These are phyloP conservation scores for Protonemura montana DNA, from an alignment of 2,888 invertebrate genomes.

Conservation along the genomic window DNA sequence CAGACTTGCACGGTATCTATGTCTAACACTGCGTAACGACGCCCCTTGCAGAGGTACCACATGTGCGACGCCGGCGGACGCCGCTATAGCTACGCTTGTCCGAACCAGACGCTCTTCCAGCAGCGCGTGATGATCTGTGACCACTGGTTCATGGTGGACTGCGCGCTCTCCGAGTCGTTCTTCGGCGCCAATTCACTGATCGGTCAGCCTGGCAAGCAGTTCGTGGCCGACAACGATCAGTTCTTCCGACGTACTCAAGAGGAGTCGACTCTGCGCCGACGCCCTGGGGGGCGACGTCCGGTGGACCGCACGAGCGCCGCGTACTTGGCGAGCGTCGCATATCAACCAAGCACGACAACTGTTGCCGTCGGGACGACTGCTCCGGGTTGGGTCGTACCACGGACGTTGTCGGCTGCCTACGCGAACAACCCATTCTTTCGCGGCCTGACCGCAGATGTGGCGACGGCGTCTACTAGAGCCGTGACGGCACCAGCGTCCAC, in stretches of 20 bases:
- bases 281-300: neutral
- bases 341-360: neutral
- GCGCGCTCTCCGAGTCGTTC: slow-evolving; percentile 72
- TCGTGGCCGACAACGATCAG: slow-evolving; percentile 62
- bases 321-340: neutral
- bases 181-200: slow-evolving; percentile 76
- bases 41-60: slow-evolving; percentile 72
- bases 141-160: slow-evolving; percentile 85
- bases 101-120: slow-evolving; percentile 81
- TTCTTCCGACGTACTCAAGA: neutral
- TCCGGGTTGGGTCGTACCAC: neutral
- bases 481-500: too few species aligned
- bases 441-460: neutral
- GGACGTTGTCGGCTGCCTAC: slow-evolving; percentile 1
- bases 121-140: slow-evolving; percentile 83
- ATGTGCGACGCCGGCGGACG: slow-evolving; percentile 81
- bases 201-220: slow-evolving; percentile 76
- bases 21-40: too few species aligned
- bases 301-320: neutral
- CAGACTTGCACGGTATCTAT: too few species aligned
- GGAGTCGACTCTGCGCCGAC: neutral
- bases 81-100: slow-evolving; percentile 80
- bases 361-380: neutral
- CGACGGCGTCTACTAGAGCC: neutral
- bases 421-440: slow-evolving; percentile 34